Percentiles rank a stretch among this genome's conserved stretches.
phyloP scores from a whole-genome alignment of 2,797 vertebrate genomes.

The Platyrinchus mystaceus region DNA sequence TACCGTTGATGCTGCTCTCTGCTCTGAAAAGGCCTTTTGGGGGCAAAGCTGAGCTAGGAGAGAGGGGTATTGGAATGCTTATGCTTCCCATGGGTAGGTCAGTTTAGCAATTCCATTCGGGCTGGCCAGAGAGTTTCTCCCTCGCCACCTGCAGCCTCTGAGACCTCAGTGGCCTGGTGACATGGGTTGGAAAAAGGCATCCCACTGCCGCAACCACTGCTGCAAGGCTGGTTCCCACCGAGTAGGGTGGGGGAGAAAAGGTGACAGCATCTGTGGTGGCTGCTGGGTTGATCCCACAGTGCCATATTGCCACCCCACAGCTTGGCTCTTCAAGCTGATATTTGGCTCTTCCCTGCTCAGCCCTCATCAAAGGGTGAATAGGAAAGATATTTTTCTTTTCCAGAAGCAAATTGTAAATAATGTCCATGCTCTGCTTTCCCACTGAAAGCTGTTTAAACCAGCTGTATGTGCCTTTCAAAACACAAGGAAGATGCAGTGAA shows the following conservation, averaged over 20 bases:
- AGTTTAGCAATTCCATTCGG: background rate
- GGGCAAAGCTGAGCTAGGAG: background rate
- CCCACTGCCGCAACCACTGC: accelerated
- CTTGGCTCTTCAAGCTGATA: background rate
- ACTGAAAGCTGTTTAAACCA: background rate
- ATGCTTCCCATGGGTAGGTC: background rate
- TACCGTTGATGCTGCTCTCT: accelerated
- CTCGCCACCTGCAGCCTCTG: background rate
- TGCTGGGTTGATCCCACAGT: background rate
- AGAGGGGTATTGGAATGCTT: background rate
- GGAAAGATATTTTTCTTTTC: background rate
- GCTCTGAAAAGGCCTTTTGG: background rate
- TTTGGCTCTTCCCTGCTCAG: background rate
- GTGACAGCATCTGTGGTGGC: background rate
- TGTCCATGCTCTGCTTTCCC: background rate
- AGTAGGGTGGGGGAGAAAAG: background rate
- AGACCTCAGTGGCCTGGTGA: background rate
- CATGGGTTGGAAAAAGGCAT: background rate
- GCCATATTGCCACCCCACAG: background rate
- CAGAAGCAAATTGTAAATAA: background rate
- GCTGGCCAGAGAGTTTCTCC: background rate
- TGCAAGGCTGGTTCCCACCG: background rate
- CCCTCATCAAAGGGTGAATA: background rate
- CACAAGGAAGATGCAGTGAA: background rate
- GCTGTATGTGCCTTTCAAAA: background rate